These are phyloP conservation scores for Leptoteleia sp. DNA, from an alignment of 1,140 invertebrate genomes.

Conservation along the genomic window DNA sequence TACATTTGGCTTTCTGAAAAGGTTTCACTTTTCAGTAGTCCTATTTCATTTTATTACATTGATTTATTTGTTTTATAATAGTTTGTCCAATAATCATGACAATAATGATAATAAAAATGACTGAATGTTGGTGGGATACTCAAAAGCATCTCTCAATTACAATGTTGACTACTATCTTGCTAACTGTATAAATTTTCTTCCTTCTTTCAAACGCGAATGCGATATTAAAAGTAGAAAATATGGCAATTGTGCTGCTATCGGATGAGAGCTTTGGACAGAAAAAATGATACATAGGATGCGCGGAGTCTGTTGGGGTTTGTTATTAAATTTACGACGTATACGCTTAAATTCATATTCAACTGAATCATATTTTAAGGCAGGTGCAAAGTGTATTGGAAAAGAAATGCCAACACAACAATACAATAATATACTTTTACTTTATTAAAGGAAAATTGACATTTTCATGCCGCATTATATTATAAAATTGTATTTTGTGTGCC, in stretches of 20 bases:
- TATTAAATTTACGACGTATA: conserved; percentile 32
- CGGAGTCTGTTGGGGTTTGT: conserved; percentile 29
- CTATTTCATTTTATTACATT: too few species aligned
- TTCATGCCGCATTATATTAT: too few species aligned
- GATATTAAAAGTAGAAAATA: conserved; percentile 42
- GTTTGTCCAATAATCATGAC: too few species aligned
- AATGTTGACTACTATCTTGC: conserved; percentile 34
- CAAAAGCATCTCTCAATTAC: conserved; percentile 39
- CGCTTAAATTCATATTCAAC: conserved; percentile 37
- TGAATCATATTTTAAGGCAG: conserved; percentile 21
- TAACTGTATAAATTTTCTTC: conserved; percentile 15
- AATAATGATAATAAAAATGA: too few species aligned
- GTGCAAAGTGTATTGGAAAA: conserved; percentile 3
- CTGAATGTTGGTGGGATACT: too few species aligned
- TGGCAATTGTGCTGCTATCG: conserved; percentile 29
- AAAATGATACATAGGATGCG: conserved; percentile 32
- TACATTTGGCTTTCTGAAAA: too few species aligned
- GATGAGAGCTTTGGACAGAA: conserved; percentile 21
- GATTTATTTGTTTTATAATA: too few species aligned
- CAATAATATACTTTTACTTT: too few species aligned
- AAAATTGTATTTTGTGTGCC: too few species aligned
- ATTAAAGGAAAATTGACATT: too few species aligned
- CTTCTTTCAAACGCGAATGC: conserved; percentile 26
- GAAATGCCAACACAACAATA: not conserved
- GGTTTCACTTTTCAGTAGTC: too few species aligned